Percentiles rank a stretch among this genome's conserved stretches.
These are phyloP conservation scores for Chymomyza amoena DNA, from an alignment of 2,888 invertebrate species.

Conservation along the genomic window DNA sequence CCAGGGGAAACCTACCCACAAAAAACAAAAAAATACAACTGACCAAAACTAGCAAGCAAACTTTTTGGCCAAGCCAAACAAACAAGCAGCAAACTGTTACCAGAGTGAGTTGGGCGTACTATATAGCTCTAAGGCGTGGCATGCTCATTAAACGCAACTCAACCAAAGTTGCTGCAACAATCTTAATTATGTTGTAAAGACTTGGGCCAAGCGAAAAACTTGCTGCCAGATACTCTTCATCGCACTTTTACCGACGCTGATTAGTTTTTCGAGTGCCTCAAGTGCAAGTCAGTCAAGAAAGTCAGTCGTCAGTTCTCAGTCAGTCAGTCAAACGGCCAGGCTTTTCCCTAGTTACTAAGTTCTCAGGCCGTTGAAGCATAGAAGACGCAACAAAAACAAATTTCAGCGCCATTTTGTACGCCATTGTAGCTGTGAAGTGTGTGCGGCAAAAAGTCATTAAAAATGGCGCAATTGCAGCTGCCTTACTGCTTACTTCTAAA, in stretches of 20 bases:
- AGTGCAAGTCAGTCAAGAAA: conserved; percentile 51
- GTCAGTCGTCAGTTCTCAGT: conserved; percentile 32
- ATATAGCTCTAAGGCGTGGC: conserved; percentile 23
- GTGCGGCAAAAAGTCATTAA: conserved; percentile 64
- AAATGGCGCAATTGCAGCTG: conserved; percentile 59
- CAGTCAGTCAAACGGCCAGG: conserved; percentile 29
- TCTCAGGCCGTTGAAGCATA: conserved; percentile 46
- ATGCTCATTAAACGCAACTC: conserved; percentile 61
- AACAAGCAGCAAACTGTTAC: conserved; percentile 32
- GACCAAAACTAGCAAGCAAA: conserved; percentile 23
- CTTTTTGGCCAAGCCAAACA: conserved; percentile 34
- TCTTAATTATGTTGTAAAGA: conserved; percentile 66
- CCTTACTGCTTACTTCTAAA: conserved; percentile 23
- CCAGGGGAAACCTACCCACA: not conserved
- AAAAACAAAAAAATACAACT: not conserved
- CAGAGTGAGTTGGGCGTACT: conserved; percentile 1
- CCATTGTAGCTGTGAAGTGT: not conserved
- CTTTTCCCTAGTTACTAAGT: conserved; percentile 1
- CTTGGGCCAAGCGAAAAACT: conserved; percentile 43
- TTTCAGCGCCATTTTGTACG: conserved; percentile 24
- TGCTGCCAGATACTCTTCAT: conserved; percentile 40
- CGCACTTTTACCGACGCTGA: conserved; percentile 53
- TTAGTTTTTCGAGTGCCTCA: conserved; percentile 69
- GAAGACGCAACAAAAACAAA: conserved; percentile 30
- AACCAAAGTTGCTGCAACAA: conserved; percentile 56